A percentile compares a stretch with the other conserved stretches of the same genome.
phyloP scores from a whole-genome alignment of 2,113 vertebrate genomes.

The Narcine bancroftii region DNA sequence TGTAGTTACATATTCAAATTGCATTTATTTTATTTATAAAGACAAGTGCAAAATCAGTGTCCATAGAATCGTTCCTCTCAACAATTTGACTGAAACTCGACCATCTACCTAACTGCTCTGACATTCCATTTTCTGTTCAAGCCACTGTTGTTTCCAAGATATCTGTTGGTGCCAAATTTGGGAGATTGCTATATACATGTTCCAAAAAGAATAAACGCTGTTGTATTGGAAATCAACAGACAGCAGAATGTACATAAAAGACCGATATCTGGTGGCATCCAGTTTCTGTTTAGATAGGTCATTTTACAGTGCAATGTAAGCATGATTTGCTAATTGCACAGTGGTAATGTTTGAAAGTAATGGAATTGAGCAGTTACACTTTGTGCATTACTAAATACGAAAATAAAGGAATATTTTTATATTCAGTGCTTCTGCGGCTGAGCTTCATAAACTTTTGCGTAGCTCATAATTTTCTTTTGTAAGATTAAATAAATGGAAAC shows the following conservation, averaged over 20 bases:
- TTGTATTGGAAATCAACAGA: neutral
- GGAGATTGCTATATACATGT: neutral
- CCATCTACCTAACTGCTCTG: neutral
- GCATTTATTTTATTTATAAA: neutral
- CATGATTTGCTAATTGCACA: neutral
- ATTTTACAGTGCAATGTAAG: neutral
- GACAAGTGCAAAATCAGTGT: neutral
- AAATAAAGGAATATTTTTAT: neutral
- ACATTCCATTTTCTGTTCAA: neutral
- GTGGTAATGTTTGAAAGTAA: neutral
- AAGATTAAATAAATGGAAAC: neutral
- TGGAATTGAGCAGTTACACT: neutral
- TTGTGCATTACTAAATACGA: neutral
- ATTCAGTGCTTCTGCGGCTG: neutral
- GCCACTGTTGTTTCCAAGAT: neutral
- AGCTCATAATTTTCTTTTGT: neutral
- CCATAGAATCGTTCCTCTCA: neutral
- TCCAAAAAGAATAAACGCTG: neutral
- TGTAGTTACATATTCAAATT: neutral
- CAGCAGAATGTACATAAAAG: neutral
- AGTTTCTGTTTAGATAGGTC: neutral
- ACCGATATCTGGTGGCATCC: neutral
- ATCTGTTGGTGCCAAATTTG: neutral
- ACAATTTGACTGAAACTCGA: neutral
- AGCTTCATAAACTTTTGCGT: neutral